These are phyloP conservation scores for Pinna nobilis DNA, from an alignment of 1,140 invertebrate species.

Conservation along the genomic window DNA sequence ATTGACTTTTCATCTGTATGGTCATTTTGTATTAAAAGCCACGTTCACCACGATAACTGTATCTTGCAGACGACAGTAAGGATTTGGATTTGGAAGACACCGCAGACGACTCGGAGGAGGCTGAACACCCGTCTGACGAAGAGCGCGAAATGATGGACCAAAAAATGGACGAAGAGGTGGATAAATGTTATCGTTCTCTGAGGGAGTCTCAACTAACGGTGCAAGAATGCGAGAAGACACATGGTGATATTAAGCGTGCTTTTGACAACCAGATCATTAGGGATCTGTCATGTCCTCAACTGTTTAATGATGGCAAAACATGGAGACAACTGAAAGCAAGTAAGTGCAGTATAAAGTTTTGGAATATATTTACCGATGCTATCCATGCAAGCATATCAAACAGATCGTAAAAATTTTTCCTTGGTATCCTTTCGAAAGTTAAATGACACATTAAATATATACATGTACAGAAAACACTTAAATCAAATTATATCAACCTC, in stretches of 20 bases:
- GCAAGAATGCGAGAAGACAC: constrained; percentile 5
- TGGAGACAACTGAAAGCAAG: not conserved
- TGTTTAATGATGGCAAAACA: constrained; percentile 3
- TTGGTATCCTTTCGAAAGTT: no score
- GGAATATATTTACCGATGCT: not conserved
- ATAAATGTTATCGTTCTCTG: constrained; percentile 20
- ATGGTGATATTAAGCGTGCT: constrained; percentile 6
- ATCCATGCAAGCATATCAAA: no score
- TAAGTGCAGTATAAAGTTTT: not conserved
- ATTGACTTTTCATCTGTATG: no score
- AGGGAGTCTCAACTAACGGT: constrained; percentile 22
- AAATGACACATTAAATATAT: not conserved
- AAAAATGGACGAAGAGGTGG: constrained; percentile 15
- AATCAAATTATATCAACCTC: not conserved
- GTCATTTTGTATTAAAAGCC: no score
- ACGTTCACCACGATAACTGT: no score
- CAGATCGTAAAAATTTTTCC: no score
- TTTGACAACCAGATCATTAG: not conserved
- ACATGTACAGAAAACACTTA: not conserved
- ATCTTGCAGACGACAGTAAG: no score
- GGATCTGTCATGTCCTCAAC: not conserved
- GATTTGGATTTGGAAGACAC: no score
- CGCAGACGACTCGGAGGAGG: no score
- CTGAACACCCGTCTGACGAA: no score
- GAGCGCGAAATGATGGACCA: constrained; percentile 13